Base-by-base conservation (phyloP, 2,113 vertebrate genomes). In the Diglossa brunneiventris region DNA sequence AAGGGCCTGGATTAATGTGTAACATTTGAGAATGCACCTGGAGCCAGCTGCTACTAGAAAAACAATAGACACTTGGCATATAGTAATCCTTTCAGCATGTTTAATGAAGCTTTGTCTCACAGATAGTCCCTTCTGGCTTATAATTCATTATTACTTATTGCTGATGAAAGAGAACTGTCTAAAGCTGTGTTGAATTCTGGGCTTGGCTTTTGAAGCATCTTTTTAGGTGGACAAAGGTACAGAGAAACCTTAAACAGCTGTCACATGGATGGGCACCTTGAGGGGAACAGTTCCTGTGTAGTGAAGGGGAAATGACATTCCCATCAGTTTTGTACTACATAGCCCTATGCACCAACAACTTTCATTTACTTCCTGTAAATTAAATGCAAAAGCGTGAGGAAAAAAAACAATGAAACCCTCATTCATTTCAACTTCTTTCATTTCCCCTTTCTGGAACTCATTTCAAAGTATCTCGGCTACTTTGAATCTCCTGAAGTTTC, bases 21-120 rank as follows among this genome's bases (percentile, higher is more conserved):
- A 87, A 33, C 44, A 56, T 89, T 95, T 89, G 49, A 94, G 56
- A 81, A 82, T 68, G 66, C 83, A 95, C 77, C 83, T 92, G 89
- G 62, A 95, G 64, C 64, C 83, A 89, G 81, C 69, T 95, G 80
- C 56, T 82, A 12, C 53, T 91, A 46, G 66, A 75, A 84, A 90
- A 95, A 91, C 27, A 84, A 64, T 19, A 83, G 58, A 30, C 37
- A 30, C 86, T 94, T 91, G 73, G 66, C 6, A 4, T 30, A 20
- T 3, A 42, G 18, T 68, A 78, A 91, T 90, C 63, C 61, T 88
- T 85, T 74, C 73, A 70, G 47, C 47, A 78, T 31, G 23, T 83
- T 80, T 96, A 93, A 81, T 87, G 79, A 86, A 72, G 49, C 47
- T 80, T 92, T 83, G 13, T 90, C 44, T 89, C 56, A 89, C 35